Base-by-base conservation (phyloP, 2,888 invertebrate species). In the Cerastis leucographa region DNA sequence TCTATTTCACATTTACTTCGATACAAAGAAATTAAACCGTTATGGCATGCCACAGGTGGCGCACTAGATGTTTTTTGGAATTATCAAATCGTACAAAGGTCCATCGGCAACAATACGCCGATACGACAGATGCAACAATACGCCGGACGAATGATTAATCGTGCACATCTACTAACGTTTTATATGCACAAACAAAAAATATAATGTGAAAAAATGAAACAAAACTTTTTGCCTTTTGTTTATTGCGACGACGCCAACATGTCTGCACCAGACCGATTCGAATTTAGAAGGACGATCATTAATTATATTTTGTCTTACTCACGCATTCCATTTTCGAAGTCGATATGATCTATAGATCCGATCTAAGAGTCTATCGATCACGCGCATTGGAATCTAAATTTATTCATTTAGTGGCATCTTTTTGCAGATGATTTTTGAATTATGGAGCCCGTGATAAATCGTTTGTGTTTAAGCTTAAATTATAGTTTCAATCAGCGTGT, bases 231-330 rank as follows among this genome's bases (percentile, higher is more conserved):
- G 95, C 94, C 95, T 93, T 95, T 96, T 96, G 95, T 96, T 96
- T 96, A 95, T 93, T 92, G 92, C 94, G 94, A 93, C 94, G 96
- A 96, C 96, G 96, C 96, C 96, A 96, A 93, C 94, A 90, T 96
- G 96, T 96, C 96, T 96, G 94, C 96, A 95, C 94, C 94, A 93
- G 91, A 95, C 94, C 95, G 95, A 95, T 94, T 96, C 96, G 94
- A 96, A 95, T 96, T 95, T 96, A 89, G 94, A 94, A 94, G 93
- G 93, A 91, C 92, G 91, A 96, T 95, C 96, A 96, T 96, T 96
- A 96, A 96, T 96, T 96, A 96, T 96, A 95, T 96, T 96, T 96
- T 96, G 96, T 96, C 96, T 96, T 96, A 96, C 96, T 96, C 96
- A 96, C 95, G 95, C 96, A 96, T 96, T 96, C 95, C 95, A 96